These are phyloP conservation scores for Onthophagus sagittarius DNA, from an alignment of 2,888 invertebrate species.

Conservation along the genomic window DNA sequence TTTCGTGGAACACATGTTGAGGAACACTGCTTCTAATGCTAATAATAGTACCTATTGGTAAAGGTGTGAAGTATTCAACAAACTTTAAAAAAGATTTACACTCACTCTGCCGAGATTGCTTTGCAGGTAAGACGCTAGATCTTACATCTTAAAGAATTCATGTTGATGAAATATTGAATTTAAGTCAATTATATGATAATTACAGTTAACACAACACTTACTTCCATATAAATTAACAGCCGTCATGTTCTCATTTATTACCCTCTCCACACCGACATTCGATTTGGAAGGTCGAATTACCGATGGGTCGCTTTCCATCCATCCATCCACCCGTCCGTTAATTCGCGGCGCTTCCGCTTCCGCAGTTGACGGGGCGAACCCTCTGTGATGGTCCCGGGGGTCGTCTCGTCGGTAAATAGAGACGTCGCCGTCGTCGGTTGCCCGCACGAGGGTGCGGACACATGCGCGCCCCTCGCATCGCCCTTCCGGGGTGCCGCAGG, in stretches of 20 bases:
- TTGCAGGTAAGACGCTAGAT: no score
- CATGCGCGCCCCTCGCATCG: slow-evolving; percentile 4
- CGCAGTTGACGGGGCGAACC: slow-evolving; percentile 10
- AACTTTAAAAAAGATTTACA: no score
- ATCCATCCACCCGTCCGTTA: background rate
- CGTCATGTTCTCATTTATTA: background rate
- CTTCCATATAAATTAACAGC: background rate
- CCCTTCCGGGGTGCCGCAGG: slow-evolving; percentile 27
- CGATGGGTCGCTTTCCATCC: background rate
- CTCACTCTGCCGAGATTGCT: no score
- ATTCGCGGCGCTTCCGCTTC: background rate
- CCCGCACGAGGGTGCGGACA: slow-evolving; percentile 13
- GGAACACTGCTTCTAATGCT: no score
- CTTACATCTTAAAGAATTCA: no score
- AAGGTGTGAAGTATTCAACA: no score
- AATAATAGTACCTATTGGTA: no score
- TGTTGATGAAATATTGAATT: no score
- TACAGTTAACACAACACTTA: no score
- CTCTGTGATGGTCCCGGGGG: slow-evolving; percentile 1
- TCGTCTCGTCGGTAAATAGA: slow-evolving; percentile 20
- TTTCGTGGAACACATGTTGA: no score
- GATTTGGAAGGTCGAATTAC: background rate
- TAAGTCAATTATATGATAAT: no score
- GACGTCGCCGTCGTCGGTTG: slow-evolving; percentile 20
- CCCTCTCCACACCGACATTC: background rate